Base-by-base conservation (phyloP, 1,140 invertebrate species). In the Polypedilum vanderplanki region DNA sequence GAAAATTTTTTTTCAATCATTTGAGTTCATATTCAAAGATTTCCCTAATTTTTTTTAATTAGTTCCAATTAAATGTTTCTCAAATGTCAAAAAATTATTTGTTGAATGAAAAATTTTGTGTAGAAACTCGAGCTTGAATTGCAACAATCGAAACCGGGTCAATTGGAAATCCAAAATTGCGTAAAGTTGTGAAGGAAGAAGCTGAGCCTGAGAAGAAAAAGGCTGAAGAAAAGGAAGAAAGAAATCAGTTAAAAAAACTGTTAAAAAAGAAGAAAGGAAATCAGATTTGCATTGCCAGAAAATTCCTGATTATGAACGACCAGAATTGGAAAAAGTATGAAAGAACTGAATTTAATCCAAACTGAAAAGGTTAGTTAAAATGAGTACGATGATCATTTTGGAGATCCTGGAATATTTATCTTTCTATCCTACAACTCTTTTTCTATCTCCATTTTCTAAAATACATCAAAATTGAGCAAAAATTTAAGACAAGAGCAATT, bases 291-390 rank as follows among this genome's bases (percentile, higher is more conserved):
- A 40, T 80, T 85, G 74, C 84, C 84, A 2, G 84, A n/a, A 84
- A 70, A 85, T 85, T 75, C 84, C 84, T 2, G 83, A 86, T 78
- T 86, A 86, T 77, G 82, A 86, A 81, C 81, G 81, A 41, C 84
- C 86, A 3, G 80, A 84, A 73, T 79, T 87, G 75, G 84, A 85
- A 77, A n/a, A 85, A 81, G 79, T 85, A 83, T 78, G 82, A 83
- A 76, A 84, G 82, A 78, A 75, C 74, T 20, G 74, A 79, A 65
- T 74, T 81, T 76, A 77, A 79, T 67, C 80, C 79, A n/a, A 73
- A 8, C 46, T 0, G 77, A 77, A 33, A 75, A 15, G 18, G 22
- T 65, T 8, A 83, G 84, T 78, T 85, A 84, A 57, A 57, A 57
- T 57, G 46, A 57, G 4, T 57, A 46, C 8, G 41, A 33, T 33